These are phyloP conservation scores for Zaprionus nigranus DNA, from an alignment of 1,140 invertebrate species.

Conservation along the genomic window DNA sequence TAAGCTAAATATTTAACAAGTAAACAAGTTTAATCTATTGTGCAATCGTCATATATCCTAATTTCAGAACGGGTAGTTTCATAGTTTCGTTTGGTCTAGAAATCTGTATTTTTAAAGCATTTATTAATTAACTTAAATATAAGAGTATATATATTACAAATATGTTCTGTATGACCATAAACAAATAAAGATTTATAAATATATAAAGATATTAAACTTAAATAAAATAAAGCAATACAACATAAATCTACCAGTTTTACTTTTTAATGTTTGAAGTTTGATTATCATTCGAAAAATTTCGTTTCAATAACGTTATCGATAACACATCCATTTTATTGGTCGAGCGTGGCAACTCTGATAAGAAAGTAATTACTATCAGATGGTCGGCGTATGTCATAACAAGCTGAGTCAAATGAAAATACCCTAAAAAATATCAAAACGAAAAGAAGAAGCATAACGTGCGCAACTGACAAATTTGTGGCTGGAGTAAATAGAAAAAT, in stretches of 20 bases:
- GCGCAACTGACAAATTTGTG: constrained; percentile 53
- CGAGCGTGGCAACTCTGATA: constrained; percentile 18
- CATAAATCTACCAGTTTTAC: no score
- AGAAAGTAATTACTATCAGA: constrained; percentile 31
- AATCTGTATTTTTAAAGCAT: no score
- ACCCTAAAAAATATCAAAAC: constrained; percentile 44
- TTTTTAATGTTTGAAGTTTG: background rate
- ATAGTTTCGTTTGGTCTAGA: no score
- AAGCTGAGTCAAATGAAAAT: constrained; percentile 29
- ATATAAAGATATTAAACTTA: no score
- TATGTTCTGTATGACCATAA: no score
- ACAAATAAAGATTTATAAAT: no score
- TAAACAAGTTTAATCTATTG: no score
- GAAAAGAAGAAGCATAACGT: constrained; percentile 56
- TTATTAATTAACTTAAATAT: no score
- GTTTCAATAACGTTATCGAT: constrained; percentile 6
- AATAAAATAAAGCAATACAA: no score
- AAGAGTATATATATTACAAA: no score
- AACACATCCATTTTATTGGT: background rate
- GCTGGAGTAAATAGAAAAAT: constrained; percentile 64
- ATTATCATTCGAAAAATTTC: background rate
- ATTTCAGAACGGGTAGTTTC: no score
- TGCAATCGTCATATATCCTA: no score
- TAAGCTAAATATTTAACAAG: background rate
- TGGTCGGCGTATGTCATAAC: constrained; percentile 28